Conservation (phyloP, 2,113 vertebrate species). For the Eudyptes chrysolophus region DNA sequence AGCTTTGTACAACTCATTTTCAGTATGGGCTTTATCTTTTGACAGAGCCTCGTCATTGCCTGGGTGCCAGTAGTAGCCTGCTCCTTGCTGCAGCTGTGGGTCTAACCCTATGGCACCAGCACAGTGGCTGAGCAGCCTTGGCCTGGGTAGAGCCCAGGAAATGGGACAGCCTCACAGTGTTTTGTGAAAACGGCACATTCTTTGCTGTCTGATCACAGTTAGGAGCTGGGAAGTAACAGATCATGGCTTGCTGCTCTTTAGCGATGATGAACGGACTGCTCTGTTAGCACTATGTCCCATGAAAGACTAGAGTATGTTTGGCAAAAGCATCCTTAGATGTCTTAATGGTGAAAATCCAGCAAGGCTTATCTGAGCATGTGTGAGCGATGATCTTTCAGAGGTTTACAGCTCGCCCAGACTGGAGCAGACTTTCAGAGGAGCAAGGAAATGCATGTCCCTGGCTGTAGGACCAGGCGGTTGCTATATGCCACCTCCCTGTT, state of each 20-base stretch:
- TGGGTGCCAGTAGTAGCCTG: neutral
- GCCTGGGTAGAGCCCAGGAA: neutral
- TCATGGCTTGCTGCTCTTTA: neutral
- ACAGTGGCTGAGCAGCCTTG: neutral
- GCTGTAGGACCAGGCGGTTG: neutral
- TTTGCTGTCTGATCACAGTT: neutral
- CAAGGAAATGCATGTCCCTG: neutral
- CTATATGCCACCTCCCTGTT: neutral
- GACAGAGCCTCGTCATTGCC: neutral
- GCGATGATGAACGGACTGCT: neutral
- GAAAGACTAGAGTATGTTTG: conserved; percentile 8
- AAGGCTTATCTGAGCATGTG: neutral
- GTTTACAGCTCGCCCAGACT: neutral
- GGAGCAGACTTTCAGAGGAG: neutral
- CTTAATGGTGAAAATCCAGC: conserved; percentile 28
- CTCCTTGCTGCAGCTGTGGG: neutral
- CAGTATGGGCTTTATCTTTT: neutral
- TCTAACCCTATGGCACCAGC: neutral
- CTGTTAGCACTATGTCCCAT: neutral
- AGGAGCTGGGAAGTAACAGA: neutral
- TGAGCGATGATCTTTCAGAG: neutral
- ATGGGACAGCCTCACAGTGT: rapidly evolving
- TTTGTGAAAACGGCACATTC: neutral
- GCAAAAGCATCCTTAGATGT: neutral
- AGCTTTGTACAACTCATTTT: neutral